These are phyloP conservation scores for Babylonia areolata DNA, from an alignment of 1,140 invertebrate species.

Conservation along the genomic window DNA sequence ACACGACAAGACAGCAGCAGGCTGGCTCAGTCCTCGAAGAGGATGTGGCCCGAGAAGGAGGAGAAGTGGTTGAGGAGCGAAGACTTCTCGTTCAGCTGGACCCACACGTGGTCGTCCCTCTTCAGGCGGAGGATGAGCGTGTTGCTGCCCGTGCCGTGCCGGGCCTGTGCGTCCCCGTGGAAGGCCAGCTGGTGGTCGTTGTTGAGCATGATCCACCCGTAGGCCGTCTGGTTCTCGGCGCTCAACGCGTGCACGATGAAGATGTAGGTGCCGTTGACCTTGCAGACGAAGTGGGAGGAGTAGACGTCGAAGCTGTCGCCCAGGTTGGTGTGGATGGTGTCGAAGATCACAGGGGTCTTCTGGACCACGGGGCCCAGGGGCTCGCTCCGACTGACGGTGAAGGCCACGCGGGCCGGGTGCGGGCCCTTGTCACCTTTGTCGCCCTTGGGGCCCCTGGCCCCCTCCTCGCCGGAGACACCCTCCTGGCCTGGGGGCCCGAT, in stretches of 20 bases:
- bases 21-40: constrained; percentile 60
- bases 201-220: constrained; percentile 75
- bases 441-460: constrained; percentile 56
- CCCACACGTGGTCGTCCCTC: constrained; percentile 72
- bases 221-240: constrained; percentile 68
- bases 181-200: constrained; percentile 71
- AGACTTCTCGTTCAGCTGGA: constrained; percentile 72
- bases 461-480: constrained; percentile 45
- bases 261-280: constrained; percentile 74
- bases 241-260: constrained; percentile 72
- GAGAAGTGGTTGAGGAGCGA: constrained; percentile 73
- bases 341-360: constrained; percentile 72
- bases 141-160: constrained; percentile 73
- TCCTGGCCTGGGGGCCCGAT: constrained; percentile 51
- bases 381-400: constrained; percentile 69
- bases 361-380: constrained; percentile 72
- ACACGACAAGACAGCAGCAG: background rate
- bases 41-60: constrained; percentile 73
- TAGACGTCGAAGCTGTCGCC: constrained; percentile 71
- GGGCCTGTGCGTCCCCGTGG: constrained; percentile 71
- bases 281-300: constrained; percentile 74
- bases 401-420: constrained; percentile 63
- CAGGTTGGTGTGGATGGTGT: constrained; percentile 71
- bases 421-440: constrained; percentile 56
- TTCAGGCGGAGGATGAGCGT: constrained; percentile 68